Evolutionary conservation across 2,797 vertebrate genomes (phyloP), one percentile per base, ranked within the genome.

Genomic region (Acanthis flammea): DNA sequence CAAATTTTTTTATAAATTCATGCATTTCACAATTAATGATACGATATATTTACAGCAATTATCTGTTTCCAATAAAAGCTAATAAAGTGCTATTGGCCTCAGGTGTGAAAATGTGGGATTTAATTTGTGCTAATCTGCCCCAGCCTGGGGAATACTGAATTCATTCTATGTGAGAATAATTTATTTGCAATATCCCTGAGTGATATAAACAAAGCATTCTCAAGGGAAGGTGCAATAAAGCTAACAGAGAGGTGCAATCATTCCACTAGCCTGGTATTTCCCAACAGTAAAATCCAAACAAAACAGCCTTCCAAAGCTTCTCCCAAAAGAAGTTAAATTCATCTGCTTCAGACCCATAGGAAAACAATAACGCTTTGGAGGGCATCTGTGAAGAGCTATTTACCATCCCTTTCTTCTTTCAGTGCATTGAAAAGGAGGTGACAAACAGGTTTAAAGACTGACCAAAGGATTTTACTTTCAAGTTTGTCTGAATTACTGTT

Each of bases 61-160:
- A 87, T 77, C 47, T 66, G 54, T 92, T 84, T 55, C 74, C 67
- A 84, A 73, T 85, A 82, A 51, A 94, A 94, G 75, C 41, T 79
- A 91, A 78, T 92, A 83, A 92, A 94, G 68, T 66, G 58, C 66
- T 92, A 78, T 86, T 50, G 74, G 85, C 76, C 77, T 90, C 94
- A 96, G 90, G 84, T 96, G 94, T 63, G 70, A 80, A 92, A 82
- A 94, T 25, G 42, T 75, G 55, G 54, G 91, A 95, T 94, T 94
- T 92, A 92, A 95, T 96, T 94, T 95, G 71, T 61, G 74, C 76
- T 95, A 91, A 95, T 93, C 84, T 89, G 51, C 61, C 19, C 30
- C 65, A 86, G 68, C 25, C 70, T 41, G 71, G 85, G 88, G 83
- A 94, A 94, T 90, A 86, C 57, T 47, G 58, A 89, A 94, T 65